phyloP scores from a whole-genome alignment of 2,797 vertebrate genomes.

The Crocidura indochinensis region DNA sequence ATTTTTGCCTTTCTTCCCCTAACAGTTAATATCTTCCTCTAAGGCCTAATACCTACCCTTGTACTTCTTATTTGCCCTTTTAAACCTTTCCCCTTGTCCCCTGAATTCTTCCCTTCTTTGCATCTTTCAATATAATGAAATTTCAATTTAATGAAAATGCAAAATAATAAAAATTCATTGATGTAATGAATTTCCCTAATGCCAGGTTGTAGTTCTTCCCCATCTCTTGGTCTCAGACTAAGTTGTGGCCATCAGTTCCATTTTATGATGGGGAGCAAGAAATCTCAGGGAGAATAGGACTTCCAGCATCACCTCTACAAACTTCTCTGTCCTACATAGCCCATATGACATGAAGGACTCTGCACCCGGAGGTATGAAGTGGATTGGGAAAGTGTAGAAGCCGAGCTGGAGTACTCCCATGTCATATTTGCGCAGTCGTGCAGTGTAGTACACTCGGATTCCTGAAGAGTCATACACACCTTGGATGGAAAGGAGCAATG shows the following conservation, averaged over 20 bases:
- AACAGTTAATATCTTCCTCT: neutral
- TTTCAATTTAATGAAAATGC: too few species aligned
- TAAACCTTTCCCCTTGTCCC: neutral
- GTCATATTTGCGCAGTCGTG: conserved; percentile 77
- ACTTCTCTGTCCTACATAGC: conserved; percentile 85
- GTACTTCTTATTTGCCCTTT: neutral
- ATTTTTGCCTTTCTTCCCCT: neutral
- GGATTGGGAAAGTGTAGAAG: conserved; percentile 84
- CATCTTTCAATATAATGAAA: neutral
- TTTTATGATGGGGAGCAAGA: neutral
- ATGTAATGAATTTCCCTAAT: neutral
- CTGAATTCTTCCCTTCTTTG: neutral
- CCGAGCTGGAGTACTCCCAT: conserved; percentile 85
- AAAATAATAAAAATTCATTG: too few species aligned
- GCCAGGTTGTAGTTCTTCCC: neutral
- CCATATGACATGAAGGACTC: conserved; percentile 85
- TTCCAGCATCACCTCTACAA: conserved; percentile 84
- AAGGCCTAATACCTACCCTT: neutral
- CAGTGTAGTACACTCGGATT: conserved; percentile 81
- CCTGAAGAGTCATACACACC: conserved; percentile 85
- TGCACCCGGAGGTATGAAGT: conserved; percentile 88
- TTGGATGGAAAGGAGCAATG: neutral
- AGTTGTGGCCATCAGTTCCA: neutral
- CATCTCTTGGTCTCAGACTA: neutral
- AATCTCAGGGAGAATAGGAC: rapidly evolving